Percentiles rank a stretch among this genome's conserved stretches.
phyloP scores from a whole-genome alignment of 2,888 invertebrate species.

The Himalopsyche japonica region DNA sequence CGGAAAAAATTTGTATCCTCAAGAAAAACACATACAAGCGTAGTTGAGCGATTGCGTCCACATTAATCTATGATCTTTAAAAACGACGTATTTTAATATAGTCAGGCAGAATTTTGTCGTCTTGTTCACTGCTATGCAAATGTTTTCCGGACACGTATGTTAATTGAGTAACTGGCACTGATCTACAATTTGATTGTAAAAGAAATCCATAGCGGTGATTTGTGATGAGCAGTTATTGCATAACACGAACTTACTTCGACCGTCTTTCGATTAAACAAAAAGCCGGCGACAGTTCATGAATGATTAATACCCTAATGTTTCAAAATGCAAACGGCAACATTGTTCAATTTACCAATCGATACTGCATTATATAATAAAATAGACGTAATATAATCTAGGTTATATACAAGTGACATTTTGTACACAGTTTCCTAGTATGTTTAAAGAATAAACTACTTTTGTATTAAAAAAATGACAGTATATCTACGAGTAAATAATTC shows the following conservation, averaged over 20 bases:
- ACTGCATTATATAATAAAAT: background rate
- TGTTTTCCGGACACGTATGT: background rate
- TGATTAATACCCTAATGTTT: background rate
- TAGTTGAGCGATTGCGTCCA: too few species aligned
- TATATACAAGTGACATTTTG: too few species aligned
- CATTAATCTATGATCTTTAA: too few species aligned
- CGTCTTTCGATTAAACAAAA: background rate
- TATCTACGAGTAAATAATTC: too few species aligned
- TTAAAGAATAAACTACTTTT: too few species aligned
- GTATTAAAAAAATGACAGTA: too few species aligned
- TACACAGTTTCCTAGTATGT: too few species aligned
- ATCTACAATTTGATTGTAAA: background rate
- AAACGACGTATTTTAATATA: too few species aligned
- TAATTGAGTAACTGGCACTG: background rate
- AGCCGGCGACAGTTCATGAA: background rate
- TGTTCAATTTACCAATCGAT: background rate
- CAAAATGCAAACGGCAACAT: background rate
- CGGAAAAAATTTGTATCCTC: too few species aligned
- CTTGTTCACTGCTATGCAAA: background rate
- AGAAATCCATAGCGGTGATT: background rate
- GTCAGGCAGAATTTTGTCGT: background rate
- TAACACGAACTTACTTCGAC: background rate
- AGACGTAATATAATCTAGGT: too few species aligned
- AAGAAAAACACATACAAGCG: too few species aligned
- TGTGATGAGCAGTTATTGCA: background rate